Evolutionary conservation across 1,140 invertebrate species (phyloP).

Genomic region (Tyrophagus putrescentiae): DNA sequence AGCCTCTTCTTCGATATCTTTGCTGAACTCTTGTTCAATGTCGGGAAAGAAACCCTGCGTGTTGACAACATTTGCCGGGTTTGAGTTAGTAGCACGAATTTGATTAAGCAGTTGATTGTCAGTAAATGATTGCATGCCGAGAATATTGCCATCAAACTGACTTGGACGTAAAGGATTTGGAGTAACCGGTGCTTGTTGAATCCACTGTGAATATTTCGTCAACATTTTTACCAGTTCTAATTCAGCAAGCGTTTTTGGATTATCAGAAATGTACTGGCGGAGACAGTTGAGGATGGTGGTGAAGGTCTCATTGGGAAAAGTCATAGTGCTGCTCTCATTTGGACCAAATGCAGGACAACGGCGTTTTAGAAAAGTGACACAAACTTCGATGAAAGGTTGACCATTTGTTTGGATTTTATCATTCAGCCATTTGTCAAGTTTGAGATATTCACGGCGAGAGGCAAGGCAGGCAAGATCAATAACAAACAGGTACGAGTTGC

Average conservation of each 20-base stretch:
- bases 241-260: background rate
- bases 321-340: constrained; percentile 51
- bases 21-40: constrained; percentile 57
- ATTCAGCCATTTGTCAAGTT: constrained; percentile 92
- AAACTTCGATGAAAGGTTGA: constrained; percentile 64
- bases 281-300: constrained; percentile 70
- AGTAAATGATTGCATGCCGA: background rate
- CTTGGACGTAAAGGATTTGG: background rate
- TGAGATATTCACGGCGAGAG: constrained; percentile 85
- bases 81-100: background rate
- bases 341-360: constrained; percentile 65
- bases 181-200: background rate
- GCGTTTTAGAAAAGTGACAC: constrained; percentile 58
- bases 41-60: constrained; percentile 44
- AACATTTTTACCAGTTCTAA: constrained; percentile 13
- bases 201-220: background rate
- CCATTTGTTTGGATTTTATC: constrained; percentile 94
- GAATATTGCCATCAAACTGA: constrained; percentile 8
- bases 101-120: background rate
- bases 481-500: constrained; percentile 81
- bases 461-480: constrained; percentile 94
- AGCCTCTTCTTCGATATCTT: constrained; percentile 94
- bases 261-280: constrained; percentile 40
- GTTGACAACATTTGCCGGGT: background rate
- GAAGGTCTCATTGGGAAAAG: constrained; percentile 72